Percentiles rank a stretch among this genome's conserved stretches.
phyloP scores from a whole-genome alignment of 2,888 invertebrate genomes.

The Spilarctia lutea region DNA sequence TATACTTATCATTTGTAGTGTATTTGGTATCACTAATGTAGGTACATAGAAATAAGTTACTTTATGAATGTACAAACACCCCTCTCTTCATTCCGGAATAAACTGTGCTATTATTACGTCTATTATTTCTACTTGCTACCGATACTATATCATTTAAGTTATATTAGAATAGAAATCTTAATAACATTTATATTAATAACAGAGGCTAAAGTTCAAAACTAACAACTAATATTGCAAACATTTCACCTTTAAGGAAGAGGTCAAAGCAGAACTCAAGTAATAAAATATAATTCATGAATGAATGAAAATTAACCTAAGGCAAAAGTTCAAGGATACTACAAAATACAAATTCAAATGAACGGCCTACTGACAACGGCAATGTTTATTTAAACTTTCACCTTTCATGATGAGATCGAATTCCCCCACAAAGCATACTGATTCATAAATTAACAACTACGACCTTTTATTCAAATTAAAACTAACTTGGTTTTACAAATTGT shows the following conservation, averaged over 20 bases:
- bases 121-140: too few relatives aligned
- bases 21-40: too few relatives aligned
- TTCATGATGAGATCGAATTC: neutral
- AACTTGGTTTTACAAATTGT: neutral
- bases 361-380: neutral
- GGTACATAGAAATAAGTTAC: too few relatives aligned
- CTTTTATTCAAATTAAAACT: neutral
- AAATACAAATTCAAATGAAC: neutral
- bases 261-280: neutral
- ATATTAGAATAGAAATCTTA: too few relatives aligned
- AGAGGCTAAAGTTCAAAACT: neutral
- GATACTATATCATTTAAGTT: too few relatives aligned
- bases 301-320: neutral
- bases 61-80: too few relatives aligned
- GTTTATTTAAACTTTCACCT: conserved; percentile 1
- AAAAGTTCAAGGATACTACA: neutral
- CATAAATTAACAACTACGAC: conserved; percentile 9
- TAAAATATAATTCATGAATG: neutral
- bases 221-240: too few relatives aligned
- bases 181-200: neutral
- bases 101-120: too few relatives aligned
- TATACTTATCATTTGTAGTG: too few relatives aligned
- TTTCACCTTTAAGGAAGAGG: neutral
- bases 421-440: neutral
- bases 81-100: too few relatives aligned